Percentiles rank a stretch among this genome's conserved stretches.
Conservation (phyloP, 35 echinoderm and acorn worm genomes). For the Antedon bifida region DNA sequence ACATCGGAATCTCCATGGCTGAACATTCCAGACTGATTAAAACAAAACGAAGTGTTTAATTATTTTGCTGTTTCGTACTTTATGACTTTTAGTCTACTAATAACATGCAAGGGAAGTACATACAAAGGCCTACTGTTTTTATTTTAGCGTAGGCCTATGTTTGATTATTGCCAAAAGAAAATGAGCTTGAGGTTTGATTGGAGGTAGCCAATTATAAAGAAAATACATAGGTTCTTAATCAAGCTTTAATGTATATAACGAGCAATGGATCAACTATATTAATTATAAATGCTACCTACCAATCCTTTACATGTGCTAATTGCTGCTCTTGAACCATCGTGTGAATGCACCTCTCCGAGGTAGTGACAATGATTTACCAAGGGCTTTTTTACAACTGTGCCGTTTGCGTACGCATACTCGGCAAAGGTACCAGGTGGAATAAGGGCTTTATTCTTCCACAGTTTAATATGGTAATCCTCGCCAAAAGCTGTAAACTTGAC, state of each 20-base stretch:
- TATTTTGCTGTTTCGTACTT: too few relatives aligned
- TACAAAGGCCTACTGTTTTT: too few relatives aligned
- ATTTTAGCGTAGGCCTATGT: too few relatives aligned
- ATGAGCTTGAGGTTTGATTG: too few relatives aligned
- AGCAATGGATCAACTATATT: too few relatives aligned
- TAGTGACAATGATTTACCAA: not conserved
- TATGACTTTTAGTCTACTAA: too few relatives aligned
- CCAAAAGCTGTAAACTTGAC: not conserved
- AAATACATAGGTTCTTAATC: too few relatives aligned
- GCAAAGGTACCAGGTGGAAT: not conserved
- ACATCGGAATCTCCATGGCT: not conserved
- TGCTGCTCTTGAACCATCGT: not conserved
- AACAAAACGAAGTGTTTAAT: not conserved
- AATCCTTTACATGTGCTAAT: not conserved
- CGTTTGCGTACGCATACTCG: not conserved
- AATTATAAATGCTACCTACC: not conserved
- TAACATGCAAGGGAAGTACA: too few relatives aligned
- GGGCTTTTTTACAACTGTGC: not conserved
- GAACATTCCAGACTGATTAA: not conserved
- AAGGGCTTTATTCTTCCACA: not conserved
- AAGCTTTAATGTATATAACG: too few relatives aligned
- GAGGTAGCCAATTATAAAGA: too few relatives aligned
- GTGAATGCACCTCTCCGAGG: not conserved
- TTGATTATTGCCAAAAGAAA: too few relatives aligned
- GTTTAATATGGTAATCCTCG: not conserved